These are phyloP conservation scores for Lomographa bimaculata DNA, from an alignment of 2,888 invertebrate genomes.

Conservation along the genomic window DNA sequence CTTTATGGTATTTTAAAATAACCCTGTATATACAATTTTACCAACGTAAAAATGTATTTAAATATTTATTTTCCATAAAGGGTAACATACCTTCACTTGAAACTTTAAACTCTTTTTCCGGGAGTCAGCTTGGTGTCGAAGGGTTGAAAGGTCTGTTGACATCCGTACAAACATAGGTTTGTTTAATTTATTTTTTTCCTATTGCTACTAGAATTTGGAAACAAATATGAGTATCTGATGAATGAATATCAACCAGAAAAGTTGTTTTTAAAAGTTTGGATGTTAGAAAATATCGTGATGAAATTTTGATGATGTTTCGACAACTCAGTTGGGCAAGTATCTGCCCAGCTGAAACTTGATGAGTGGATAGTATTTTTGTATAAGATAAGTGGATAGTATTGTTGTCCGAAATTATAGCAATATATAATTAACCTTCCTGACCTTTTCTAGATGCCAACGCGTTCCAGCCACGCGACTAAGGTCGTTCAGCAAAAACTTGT, in stretches of 20 bases:
- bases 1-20: too few species aligned
- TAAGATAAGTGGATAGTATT: too few species aligned
- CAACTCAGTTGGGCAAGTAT: too few species aligned
- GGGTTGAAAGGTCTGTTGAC: slow-evolving; percentile 74
- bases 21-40: too few species aligned
- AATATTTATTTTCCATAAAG: slow-evolving; percentile 66
- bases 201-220: slow-evolving; percentile 54
- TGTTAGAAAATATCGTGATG: too few species aligned
- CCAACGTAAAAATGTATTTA: slow-evolving; percentile 34
- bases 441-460: slow-evolving; percentile 38
- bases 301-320: too few species aligned
- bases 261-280: too few species aligned
- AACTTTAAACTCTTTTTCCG: slow-evolving; percentile 70
- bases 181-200: slow-evolving; percentile 51
- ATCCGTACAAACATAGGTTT: slow-evolving; percentile 64
- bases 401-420: too few species aligned
- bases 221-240: slow-evolving; percentile 11
- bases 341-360: too few species aligned
- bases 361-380: too few species aligned
- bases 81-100: slow-evolving; percentile 55
- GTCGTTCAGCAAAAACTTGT: slow-evolving; percentile 60
- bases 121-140: slow-evolving; percentile 39
- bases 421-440: slow-evolving; percentile 24
- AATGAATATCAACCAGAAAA: too few species aligned
- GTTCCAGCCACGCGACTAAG: slow-evolving; percentile 68